Evolutionary conservation across 2,888 invertebrate species (phyloP), one percentile per base, ranked within the genome.

Genomic region (Epistrophe eligans): DNA sequence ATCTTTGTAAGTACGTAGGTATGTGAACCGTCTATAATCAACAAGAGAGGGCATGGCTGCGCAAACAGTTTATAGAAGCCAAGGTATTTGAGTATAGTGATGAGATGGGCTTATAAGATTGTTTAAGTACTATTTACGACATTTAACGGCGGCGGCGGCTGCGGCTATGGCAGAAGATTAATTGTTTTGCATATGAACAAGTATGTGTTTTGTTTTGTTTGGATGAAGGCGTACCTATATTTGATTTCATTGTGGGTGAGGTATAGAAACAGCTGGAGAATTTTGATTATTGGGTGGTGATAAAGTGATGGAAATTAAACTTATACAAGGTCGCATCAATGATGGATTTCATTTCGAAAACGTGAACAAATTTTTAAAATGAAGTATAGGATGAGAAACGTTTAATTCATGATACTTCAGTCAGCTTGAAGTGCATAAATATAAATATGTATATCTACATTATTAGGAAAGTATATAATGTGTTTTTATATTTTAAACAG

Each of bases 11-110:
- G 4, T 10, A 0, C 4, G 11, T 10, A 3, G 11, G 4, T 50
- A 11, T 50, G 9, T 19, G 24, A 19, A 52, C 11, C 10, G 15
- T 55, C 62, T 13, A n/a, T n/a, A 24, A 62, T 62, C 24, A 32
- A 55, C 35, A 35, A 9, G 9, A 57, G 45, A 55, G 72, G 70
- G 52, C 64, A 64, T 19, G 62, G 40, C 70, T 77, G 64, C 38
- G 80, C 57, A 70, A 76, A 58, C 64, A 24, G 13, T 64, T 84
- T 64, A 24, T 24, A 71, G 55, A 38, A 67, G 50, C 50, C 67
- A 67, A 38, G 57, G 17, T 32, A 48, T 32, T 32, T 9, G 11
- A 45, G 28, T 48, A n/a, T 17, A 43, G 35, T 48, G 24, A 15
- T 66, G n/a, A 24, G 70, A 70, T 52, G 52, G 52, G 52, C 35